Percentiles rank a stretch among this genome's conserved stretches.
phyloP scores from a whole-genome alignment of 1,140 invertebrate genomes.

The Planococcus citri region DNA sequence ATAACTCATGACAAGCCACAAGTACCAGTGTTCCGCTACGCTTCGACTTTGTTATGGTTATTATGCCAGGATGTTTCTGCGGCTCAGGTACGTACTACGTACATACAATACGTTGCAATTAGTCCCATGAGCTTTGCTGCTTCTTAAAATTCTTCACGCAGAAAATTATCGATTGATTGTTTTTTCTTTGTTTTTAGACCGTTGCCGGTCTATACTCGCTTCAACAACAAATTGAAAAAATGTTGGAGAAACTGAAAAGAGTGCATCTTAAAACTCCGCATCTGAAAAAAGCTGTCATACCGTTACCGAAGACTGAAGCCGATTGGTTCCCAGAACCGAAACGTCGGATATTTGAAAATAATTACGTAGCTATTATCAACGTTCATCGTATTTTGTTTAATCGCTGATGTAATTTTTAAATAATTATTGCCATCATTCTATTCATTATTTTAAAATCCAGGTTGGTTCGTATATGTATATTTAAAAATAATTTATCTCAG shows the following conservation, averaged over 20 bases:
- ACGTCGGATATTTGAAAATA: not conserved
- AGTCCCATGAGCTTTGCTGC: too few relatives aligned
- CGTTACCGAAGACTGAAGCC: not conserved
- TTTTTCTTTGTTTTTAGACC: too few relatives aligned
- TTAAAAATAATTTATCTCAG: too few relatives aligned
- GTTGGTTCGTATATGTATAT: too few relatives aligned
- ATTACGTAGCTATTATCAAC: not conserved
- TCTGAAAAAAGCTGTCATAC: not conserved
- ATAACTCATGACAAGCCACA: constrained; percentile 4
- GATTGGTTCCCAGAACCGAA: not conserved
- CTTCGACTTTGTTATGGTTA: not conserved
- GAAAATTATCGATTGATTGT: too few relatives aligned
- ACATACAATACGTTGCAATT: too few relatives aligned
- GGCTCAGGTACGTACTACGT: not conserved
- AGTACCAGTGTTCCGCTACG: not conserved
- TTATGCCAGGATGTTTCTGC: not conserved
- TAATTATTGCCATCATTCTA: too few relatives aligned
- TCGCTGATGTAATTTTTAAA: not conserved
- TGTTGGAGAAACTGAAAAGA: not conserved
- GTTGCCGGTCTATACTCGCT: not conserved
- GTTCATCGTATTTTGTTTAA: constrained; percentile 10
- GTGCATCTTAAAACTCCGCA: not conserved
- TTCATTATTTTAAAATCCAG: too few relatives aligned
- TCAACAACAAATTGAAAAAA: not conserved
- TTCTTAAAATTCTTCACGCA: too few relatives aligned